Evolutionary conservation across 2,113 vertebrate genomes (phyloP).

Genomic region (Ptilonorhynchus violaceus): DNA sequence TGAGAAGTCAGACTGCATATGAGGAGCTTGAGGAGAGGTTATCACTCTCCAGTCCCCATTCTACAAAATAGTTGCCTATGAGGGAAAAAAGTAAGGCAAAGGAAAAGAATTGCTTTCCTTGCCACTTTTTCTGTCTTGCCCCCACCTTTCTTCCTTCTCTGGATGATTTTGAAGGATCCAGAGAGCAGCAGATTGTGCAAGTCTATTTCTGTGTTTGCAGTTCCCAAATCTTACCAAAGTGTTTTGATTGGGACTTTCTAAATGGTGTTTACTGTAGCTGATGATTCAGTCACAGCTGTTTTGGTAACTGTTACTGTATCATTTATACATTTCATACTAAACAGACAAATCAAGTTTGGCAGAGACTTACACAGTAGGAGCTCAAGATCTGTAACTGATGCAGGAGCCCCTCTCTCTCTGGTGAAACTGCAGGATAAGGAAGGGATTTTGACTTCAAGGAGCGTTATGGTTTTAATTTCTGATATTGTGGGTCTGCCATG

Average conservation of each 20-base stretch:
- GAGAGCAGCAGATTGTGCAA: neutral
- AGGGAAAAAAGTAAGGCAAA: neutral
- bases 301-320: slow-evolving; percentile 14
- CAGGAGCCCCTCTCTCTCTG: neutral
- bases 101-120: neutral
- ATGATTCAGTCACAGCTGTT: slow-evolving; percentile 40
- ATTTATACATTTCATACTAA: neutral
- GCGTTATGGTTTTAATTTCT: neutral
- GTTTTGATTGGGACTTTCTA: neutral
- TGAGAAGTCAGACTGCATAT: neutral
- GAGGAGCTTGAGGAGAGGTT: neutral
- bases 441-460: neutral
- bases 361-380: neutral
- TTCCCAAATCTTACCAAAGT: neutral
- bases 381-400: neutral
- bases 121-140: neutral
- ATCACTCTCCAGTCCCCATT: neutral
- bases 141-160: neutral
- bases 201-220: neutral
- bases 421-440: neutral
- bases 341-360: slow-evolving; percentile 32
- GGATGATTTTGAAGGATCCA: neutral
- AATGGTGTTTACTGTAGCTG: slow-evolving; percentile 43
- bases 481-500: neutral
- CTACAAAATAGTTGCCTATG: neutral